Percentiles rank a stretch among this genome's conserved stretches.
These are phyloP conservation scores for Gallinago nigripennis DNA, from an alignment of 2,797 vertebrate genomes.

Conservation along the genomic window DNA sequence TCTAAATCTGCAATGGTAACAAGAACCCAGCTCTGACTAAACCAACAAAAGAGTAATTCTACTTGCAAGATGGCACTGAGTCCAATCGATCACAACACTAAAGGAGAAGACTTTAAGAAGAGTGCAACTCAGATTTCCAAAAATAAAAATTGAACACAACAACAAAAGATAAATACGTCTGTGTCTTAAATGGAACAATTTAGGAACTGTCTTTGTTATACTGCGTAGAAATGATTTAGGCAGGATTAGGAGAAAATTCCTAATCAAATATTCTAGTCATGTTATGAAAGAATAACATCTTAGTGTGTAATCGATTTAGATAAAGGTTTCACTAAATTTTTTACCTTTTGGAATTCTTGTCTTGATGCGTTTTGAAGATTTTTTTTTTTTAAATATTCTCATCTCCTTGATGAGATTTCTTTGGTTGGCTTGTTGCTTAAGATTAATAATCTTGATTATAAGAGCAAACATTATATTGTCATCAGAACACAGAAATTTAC, in stretches of 20 bases:
- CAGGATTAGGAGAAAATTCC: not conserved
- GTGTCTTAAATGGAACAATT: not conserved
- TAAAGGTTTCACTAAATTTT: not conserved
- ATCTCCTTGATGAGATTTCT: not conserved
- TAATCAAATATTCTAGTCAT: not conserved
- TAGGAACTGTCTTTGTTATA: not conserved
- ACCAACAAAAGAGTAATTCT: not conserved
- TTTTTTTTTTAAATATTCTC: not conserved
- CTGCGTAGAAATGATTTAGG: not conserved
- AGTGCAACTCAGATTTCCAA: not conserved
- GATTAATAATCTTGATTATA: not conserved
- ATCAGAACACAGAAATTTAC: not conserved
- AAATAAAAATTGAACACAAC: not conserved
- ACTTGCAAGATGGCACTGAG: not conserved
- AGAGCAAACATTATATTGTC: not conserved
- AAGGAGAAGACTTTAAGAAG: not conserved
- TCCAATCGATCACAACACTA: not conserved
- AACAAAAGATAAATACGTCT: not conserved
- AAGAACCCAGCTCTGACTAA: not conserved
- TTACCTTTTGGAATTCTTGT: not conserved
- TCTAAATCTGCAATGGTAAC: not conserved
- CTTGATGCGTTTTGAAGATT: not conserved
- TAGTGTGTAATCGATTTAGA: not conserved
- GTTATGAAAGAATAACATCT: not conserved
- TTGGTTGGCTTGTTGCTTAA: not conserved